Evolutionary conservation across 2,888 invertebrate species (phyloP).

Genomic region (Spicauda simplicius): DNA sequence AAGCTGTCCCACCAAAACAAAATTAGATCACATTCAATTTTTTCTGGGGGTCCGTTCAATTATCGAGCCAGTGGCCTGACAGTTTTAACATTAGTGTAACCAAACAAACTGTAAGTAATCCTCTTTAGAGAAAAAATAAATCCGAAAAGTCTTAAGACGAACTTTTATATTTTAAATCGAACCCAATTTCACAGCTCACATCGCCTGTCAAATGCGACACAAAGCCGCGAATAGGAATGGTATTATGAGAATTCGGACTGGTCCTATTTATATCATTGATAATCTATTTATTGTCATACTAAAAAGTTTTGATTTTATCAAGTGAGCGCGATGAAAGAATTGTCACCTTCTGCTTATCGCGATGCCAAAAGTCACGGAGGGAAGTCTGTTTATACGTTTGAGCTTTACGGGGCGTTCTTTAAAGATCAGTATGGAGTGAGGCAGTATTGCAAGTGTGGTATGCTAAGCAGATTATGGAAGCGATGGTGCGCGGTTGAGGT

Average conservation of each 20-base stretch:
- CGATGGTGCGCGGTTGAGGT: conserved; percentile 69
- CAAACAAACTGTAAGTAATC: conserved; percentile 79
- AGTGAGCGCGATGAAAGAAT: conserved; percentile 78
- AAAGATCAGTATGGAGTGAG: conserved; percentile 52
- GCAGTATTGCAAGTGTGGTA: conserved; percentile 54
- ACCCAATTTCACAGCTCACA: conserved; percentile 83
- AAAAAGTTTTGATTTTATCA: conserved; percentile 82
- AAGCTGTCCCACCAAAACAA: conserved; percentile 4
- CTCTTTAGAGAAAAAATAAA: conserved; percentile 64
- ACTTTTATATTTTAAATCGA: conserved; percentile 79
- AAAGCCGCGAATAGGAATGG: conserved; percentile 78
- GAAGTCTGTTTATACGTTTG: conserved; percentile 37
- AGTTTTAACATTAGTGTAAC: conserved; percentile 70
- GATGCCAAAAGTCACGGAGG: conserved; percentile 77
- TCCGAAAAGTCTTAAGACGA: conserved; percentile 72
- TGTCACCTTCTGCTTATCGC: conserved; percentile 78
- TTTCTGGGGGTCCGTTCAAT: conserved; percentile 29
- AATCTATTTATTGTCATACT: conserved; percentile 83
- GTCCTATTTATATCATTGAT: conserved; percentile 82
- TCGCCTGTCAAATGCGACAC: conserved; percentile 81
- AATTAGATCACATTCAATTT: conserved; percentile 24
- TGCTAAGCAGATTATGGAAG: conserved; percentile 79
- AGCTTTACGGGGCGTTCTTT: conserved; percentile 43
- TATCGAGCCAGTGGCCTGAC: conserved; percentile 45
- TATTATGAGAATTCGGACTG: conserved; percentile 78